Base-by-base conservation (phyloP, 2,113 vertebrate species). In the Micromys minutus region DNA sequence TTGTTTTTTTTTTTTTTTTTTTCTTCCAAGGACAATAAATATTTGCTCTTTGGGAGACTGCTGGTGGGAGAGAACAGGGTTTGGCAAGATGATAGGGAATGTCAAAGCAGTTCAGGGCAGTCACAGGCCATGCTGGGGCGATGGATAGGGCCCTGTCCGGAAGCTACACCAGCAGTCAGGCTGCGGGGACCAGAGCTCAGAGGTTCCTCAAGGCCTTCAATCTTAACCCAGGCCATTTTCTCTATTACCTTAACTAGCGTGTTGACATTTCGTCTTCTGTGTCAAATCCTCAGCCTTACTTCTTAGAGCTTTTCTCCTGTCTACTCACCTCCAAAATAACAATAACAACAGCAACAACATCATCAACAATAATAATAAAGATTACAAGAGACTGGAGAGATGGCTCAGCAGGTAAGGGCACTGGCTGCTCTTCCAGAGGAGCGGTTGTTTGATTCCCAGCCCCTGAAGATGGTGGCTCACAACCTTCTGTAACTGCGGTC, bases 1-100 rank as follows among this genome's bases (percentile, higher is more conserved):
- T 67, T 65, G 63, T n/a, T 26, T 65, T 65, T 65, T 34, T 80
- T 97, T 96, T 45, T 96, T 91, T 87, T 96, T 97, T 97, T 97
- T 95, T 96, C 89, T 96, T 97, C 97, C 97, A 97, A 98, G 97
- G 97, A 98, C 97, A 98, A 98, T 98, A 98, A 98, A 98, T 97
- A 98, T 98, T 98, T 98, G 96, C 97, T 97, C 92, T 98, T 97
- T 92, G 97, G 95, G 97, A 97, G 95, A 61, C 91, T 88, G 92
- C 96, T 97, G 95, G 90, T 94, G 94, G 93, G 94, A 92, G 96
- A 81, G 97, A 52, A 92, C 96, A 92, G 95, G 97, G 96, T 97
- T 97, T 97, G 97, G 97, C 97, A 55, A 55, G 57, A 85, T 0
- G 88, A 96, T 7, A 63, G 94, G 85, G 96, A 97, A 96, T 87